Base-by-base conservation (phyloP, 2,113 vertebrate species). In the Sporophila hypoxantha region DNA sequence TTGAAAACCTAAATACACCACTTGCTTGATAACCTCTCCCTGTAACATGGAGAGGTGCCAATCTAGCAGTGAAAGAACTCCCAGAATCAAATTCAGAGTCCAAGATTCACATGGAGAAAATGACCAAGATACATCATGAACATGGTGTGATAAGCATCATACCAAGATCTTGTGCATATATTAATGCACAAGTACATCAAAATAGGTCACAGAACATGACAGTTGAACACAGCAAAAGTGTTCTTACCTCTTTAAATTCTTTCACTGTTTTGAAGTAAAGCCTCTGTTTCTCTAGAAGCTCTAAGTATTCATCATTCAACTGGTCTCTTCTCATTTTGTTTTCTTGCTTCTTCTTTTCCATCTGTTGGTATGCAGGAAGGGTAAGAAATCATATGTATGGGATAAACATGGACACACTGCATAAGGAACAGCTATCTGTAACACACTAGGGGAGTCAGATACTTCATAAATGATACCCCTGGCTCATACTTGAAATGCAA, bases 251-350 rank as follows among this genome's bases (percentile, higher is more conserved):
- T 95, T 99, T 99, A 92, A 99, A 99, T 94, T 99, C 99, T 95
- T 99, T 99, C 76, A 99, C 98, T 1, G 99, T 99, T 96, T 99
- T 99, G 91, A 99, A 99, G 94, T 99, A 99, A 12, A 99, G 98
- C 67, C 99, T 97, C 94, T 99, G 98, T 94, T 99, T 98, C 88
- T 99, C 99, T 39, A 99, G 97, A 85, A 99, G 96, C 90, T 99
- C 99, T 76, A 99, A 96, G 81, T 99, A 98, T 88, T 99, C 98
- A 64, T 99, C 99, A 2, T 99, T 99, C 94, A 99, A 82, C 91
- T 99, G 99, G 90, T 99, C 99, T 91, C 99, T 96, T 91, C 98
- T 96, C 99, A 99, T 99, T 95, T 99, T 99, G 94, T 99, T 99
- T 94, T 99, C 99, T 93, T 99, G 99, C 81, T 99, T 99, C 92